Percentiles rank a stretch among this genome's conserved stretches.
These are phyloP conservation scores for Eugnorisma glareosa DNA, from an alignment of 2,888 invertebrate genomes.

Conservation along the genomic window DNA sequence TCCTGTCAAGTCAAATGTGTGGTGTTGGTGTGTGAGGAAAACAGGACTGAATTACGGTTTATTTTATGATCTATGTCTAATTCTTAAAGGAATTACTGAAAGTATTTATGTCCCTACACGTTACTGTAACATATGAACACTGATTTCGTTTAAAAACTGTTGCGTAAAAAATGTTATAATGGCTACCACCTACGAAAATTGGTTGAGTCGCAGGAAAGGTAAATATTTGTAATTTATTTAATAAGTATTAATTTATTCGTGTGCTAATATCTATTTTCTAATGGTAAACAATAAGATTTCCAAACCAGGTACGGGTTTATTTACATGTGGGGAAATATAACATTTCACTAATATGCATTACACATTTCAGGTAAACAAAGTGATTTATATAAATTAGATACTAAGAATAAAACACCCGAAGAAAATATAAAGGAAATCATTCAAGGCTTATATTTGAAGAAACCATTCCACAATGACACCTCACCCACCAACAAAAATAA, in stretches of 20 bases:
- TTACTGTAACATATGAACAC: constrained; percentile 57
- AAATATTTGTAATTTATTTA: constrained; percentile 73
- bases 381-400: constrained; percentile 92
- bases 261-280: constrained; percentile 3
- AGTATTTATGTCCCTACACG: constrained; percentile 63
- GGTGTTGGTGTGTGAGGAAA: constrained; percentile 76
- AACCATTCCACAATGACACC: constrained; percentile 82
- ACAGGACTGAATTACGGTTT: constrained; percentile 78
- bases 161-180: constrained; percentile 84
- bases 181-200: constrained; percentile 86
- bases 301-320: not conserved
- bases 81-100: constrained; percentile 66
- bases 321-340: constrained; percentile 1
- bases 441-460: constrained; percentile 90
- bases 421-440: constrained; percentile 92
- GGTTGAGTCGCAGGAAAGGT: constrained; percentile 89
- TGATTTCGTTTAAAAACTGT: constrained; percentile 53
- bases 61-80: constrained; percentile 72
- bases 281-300: not conserved
- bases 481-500: constrained; percentile 84
- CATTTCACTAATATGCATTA: constrained; percentile 8
- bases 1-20: constrained; percentile 69
- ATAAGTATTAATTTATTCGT: constrained; percentile 23
- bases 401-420: constrained; percentile 90
- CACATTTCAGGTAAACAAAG: constrained; percentile 90